Evolutionary conservation across 2,113 vertebrate genomes (phyloP), one percentile per base, ranked within the genome.

Genomic region (Tragelaphus imberbis): DNA sequence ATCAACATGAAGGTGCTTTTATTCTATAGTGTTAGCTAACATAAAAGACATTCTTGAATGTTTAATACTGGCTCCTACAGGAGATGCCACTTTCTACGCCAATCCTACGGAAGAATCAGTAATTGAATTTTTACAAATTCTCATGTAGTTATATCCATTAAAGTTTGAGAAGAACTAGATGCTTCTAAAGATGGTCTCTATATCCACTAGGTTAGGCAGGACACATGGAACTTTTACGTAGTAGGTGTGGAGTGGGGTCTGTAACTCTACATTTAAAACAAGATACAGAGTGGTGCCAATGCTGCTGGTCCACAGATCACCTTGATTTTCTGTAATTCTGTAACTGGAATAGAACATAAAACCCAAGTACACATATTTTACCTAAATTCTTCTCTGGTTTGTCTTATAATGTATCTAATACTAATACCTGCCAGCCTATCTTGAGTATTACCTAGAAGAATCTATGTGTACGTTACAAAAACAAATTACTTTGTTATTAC

Each of bases 361-460:
- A 33, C n/a, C 47, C 58, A 93, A 82, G 44, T 81, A 47, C 12
- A 58, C 16, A 84, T 27, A 27, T 7, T 89, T 94, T 80, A 95
- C 27, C 2, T 56, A 91, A 56, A 10, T 94, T 59, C 1, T 92
- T 87, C 27, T 16, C 36, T 90, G 68, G 21, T 44, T 79, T 84
- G 33, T 94, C 14, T 84, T 96, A 85, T 33, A 93, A 93, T 82
- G 12, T 61, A 84, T 82, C 28, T 93, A 44, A 87, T 55, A 61
- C 86, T 51, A 81, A 7, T 91, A 51, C 71, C 17, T 94, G 56
- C 19, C 85, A 65, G 36, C 25, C 49, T 91, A 71, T 77, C 30
- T 97, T 97, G 59, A 95, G n/a, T 63, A 28, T 92, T 81, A 56
- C n/a, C 27, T 95, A 82, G 79, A 89, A 92, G 44, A 89, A 68